phyloP scores from a whole-genome alignment of 2,797 vertebrate species.

The Takifugu rubripes region DNA sequence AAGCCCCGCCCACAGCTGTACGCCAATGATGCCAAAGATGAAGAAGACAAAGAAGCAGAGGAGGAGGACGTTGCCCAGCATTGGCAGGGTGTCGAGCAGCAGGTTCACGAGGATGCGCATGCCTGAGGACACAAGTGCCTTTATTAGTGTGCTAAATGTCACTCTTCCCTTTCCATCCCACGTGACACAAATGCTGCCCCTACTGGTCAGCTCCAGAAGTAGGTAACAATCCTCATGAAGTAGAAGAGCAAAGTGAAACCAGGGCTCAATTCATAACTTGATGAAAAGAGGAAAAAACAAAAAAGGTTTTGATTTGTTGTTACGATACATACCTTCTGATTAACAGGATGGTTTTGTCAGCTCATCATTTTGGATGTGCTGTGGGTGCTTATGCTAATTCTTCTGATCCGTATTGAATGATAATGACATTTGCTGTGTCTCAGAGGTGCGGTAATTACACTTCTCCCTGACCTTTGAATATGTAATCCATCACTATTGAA shows the following conservation, averaged over 20 bases:
- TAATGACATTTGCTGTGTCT: neutral
- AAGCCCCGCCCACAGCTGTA: slow-evolving; percentile 96
- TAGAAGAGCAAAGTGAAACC: no score
- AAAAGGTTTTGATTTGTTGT: no score
- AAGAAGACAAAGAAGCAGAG: slow-evolving; percentile 73
- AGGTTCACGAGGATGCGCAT: slow-evolving; percentile 84
- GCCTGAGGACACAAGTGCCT: slow-evolving; percentile 31
- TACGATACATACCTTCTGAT: no score
- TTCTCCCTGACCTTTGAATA: neutral
- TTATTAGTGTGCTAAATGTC: neutral
- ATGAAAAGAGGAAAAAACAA: no score
- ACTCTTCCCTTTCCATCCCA: no score
- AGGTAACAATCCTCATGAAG: no score
- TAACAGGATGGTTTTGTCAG: no score
- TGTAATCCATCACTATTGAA: neutral
- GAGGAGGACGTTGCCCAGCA: slow-evolving; percentile 86
- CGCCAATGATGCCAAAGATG: slow-evolving; percentile 97
- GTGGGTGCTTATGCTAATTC: no score
- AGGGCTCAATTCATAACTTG: no score
- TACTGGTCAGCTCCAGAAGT: no score
- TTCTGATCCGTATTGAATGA: neutral
- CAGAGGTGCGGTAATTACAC: neutral
- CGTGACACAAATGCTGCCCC: no score
- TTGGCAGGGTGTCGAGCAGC: slow-evolving; percentile 89
- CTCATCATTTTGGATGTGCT: no score